Conservation (phyloP, 64 coral and sea anemone genomes). For the Dendronephthya gigantea region DNA sequence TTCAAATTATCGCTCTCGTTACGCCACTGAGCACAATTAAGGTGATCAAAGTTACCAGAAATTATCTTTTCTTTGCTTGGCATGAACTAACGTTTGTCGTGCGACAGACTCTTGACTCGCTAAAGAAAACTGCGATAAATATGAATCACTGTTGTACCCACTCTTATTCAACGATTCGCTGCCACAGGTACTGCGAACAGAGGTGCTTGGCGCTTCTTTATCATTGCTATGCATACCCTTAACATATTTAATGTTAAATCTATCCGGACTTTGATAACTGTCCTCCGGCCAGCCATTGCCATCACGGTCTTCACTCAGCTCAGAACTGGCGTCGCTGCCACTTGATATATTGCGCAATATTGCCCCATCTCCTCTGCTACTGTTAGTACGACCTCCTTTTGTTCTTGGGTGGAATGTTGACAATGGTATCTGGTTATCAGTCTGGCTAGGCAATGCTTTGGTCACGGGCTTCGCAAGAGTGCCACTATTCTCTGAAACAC, state of each 20-base stretch:
- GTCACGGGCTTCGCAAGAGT: no score
- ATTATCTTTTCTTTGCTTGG: not conserved
- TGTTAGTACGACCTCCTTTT: not conserved
- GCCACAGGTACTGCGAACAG: not conserved
- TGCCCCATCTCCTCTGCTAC: not conserved
- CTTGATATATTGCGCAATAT: not conserved
- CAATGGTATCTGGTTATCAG: not conserved
- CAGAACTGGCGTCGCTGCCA: constrained; percentile 15
- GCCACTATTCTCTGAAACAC: not conserved
- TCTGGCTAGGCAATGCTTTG: not conserved
- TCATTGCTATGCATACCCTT: constrained; percentile 2
- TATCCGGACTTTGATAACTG: not conserved
- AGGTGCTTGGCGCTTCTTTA: not conserved
- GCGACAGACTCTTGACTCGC: not conserved
- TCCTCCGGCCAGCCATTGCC: not conserved
- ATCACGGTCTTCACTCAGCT: not conserved
- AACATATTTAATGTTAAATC: not conserved
- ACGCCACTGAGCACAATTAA: no score
- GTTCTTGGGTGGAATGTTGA: not conserved
- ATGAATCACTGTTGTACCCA: not conserved
- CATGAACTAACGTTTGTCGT: not conserved
- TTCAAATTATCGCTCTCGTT: no score
- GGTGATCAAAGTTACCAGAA: not conserved
- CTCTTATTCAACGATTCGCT: not conserved
- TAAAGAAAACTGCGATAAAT: not conserved